Conservation (phyloP, 2,797 vertebrate species). For the Lophotriccus pileatus region DNA sequence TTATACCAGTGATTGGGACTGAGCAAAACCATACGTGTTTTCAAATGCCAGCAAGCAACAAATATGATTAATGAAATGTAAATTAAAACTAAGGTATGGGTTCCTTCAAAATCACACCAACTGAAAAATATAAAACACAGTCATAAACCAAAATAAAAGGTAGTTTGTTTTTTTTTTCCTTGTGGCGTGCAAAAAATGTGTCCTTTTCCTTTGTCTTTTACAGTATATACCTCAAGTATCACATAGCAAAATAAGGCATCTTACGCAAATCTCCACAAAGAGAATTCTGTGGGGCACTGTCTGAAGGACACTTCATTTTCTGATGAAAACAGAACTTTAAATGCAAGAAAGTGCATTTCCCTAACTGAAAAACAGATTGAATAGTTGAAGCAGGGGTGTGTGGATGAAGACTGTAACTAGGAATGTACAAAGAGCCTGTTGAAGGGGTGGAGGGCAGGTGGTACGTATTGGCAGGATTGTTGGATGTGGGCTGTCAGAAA, state of each 20-base stretch:
- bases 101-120: background rate
- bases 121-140: background rate
- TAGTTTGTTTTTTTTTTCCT: background rate
- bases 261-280: background rate
- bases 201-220: background rate
- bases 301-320: constrained; percentile 22
- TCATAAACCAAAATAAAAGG: background rate
- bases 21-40: background rate
- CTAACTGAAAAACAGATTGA: constrained; percentile 54
- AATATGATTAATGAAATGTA: background rate
- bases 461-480: constrained; percentile 36
- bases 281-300: background rate
- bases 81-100: background rate
- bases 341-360: constrained; percentile 28
- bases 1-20: background rate
- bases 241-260: background rate
- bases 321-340: constrained; percentile 3
- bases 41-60: background rate
- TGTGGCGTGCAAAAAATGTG: background rate
- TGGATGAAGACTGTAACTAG: constrained; percentile 46
- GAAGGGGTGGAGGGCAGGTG: constrained; percentile 71
- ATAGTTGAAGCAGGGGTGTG: constrained; percentile 44
- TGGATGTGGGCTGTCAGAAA: constrained; percentile 57
- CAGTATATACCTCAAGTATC: background rate
- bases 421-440: constrained; percentile 58